Base-by-base conservation (phyloP, 2,888 invertebrate species). In the Lysandra bellargus region DNA sequence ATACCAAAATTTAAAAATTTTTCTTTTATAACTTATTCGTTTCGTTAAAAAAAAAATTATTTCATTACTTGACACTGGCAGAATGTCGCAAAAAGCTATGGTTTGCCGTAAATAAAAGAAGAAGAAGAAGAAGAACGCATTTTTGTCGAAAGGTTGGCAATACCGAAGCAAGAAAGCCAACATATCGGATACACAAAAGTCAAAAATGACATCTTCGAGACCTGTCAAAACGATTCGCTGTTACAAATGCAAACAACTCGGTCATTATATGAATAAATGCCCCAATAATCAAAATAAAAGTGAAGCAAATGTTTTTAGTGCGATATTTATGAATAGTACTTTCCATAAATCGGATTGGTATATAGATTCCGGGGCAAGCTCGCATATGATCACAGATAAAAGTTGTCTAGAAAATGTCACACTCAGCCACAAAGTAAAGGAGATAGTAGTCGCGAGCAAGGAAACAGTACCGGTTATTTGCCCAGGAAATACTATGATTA, bases 181-280 rank as follows among this genome's bases (percentile, higher is more conserved):
- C 23, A 23, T 23, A 23, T 23, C 23, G 23, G 23, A 23, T 23
- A 23, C 23, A 23, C 23, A 23, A 23, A 23, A 23, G 23, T 23
- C 23, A 23, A 23, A 23, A 23, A 23, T 23, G 23, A 23, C 23
- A 23, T 23, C 23, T 23, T 23, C 23, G 23, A 23, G 23, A 23
- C 23, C 23, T 23, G 23, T 23, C 23, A 23, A 23, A 23, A 23
- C 23, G 23, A 23, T 23, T 23, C 23, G 23, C 23, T 23, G 23
- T 23, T 23, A 23, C 23, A 23, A 23, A 23, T 23, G 82, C 77
- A 82, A 82, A 80, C 44, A 80, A 73, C 33, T 23, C 4, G 83
- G 82, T 2, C 82, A 83, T 73, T 82, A 75, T 78, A 78, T 53
- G 60, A 60, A n/a, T 60, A 60, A 60, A 60, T 60, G 60, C 60